These are phyloP conservation scores for Hydrophis major DNA, from an alignment of 2,797 vertebrate genomes.

Conservation along the genomic window DNA sequence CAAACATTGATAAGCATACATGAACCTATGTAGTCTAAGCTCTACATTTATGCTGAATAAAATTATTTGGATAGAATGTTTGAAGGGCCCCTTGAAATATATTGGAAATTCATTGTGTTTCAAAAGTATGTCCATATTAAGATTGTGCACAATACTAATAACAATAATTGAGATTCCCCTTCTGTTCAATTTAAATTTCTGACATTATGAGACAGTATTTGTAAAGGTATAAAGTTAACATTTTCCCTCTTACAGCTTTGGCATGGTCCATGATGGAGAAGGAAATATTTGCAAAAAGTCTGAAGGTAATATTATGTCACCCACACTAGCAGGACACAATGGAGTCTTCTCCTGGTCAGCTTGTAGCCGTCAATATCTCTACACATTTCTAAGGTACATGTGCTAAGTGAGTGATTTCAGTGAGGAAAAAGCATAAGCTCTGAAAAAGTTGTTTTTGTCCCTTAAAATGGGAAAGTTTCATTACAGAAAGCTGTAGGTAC, in stretches of 20 bases:
- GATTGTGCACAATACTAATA: not conserved
- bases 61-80: not conserved
- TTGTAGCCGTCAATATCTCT: conserved; percentile 90
- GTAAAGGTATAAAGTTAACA: not conserved
- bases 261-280: conserved; percentile 92
- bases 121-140: not conserved
- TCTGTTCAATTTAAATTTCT: not conserved
- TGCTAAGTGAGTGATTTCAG: not conserved
- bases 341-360: conserved; percentile 91
- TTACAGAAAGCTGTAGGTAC: not conserved
- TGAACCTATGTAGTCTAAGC: not conserved
- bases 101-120: not conserved
- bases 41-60: not conserved
- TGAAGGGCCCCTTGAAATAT: not conserved
- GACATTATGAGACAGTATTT: not conserved
- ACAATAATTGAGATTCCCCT: not conserved
- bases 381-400: conserved; percentile 83
- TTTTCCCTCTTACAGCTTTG: conserved; percentile 74
- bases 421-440: not conserved
- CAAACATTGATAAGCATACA: not conserved
- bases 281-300: conserved; percentile 91
- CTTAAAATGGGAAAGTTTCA: not conserved
- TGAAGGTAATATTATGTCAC: conserved; percentile 92
- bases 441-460: not conserved
- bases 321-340: conserved; percentile 87